Conservation (phyloP, 2,888 invertebrate genomes). For the Perizoma affinitatum region DNA sequence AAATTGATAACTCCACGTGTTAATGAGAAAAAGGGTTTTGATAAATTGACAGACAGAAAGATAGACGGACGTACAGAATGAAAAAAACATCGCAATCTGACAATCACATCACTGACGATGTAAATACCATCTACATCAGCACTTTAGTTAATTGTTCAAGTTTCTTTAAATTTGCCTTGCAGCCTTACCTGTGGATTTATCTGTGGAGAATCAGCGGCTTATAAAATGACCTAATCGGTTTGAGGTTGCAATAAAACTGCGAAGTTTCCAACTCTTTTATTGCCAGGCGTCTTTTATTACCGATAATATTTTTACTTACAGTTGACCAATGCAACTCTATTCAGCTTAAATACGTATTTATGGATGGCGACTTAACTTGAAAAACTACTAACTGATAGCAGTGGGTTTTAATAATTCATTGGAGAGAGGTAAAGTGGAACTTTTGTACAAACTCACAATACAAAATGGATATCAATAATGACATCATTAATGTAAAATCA, state of each 20-base stretch:
- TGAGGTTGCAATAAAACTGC: constrained; percentile 19
- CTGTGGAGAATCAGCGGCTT: constrained; percentile 27
- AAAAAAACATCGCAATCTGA: too few relatives aligned
- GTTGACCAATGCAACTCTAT: neutral
- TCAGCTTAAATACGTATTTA: too few relatives aligned
- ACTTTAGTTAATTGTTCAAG: neutral
- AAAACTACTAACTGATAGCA: too few relatives aligned
- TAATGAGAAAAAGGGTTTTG: too few relatives aligned
- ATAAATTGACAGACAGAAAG: too few relatives aligned
- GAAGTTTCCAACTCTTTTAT: constrained; percentile 14
- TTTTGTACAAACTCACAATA: neutral
- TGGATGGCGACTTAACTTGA: too few relatives aligned
- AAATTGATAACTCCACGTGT: too few relatives aligned
- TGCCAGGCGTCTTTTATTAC: constrained; percentile 1
- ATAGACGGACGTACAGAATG: too few relatives aligned
- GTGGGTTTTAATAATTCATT: too few relatives aligned
- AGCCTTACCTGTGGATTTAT: constrained; percentile 37
- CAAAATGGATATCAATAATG: neutral
- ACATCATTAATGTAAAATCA: neutral
- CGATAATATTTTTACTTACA: neutral
- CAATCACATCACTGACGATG: too few relatives aligned
- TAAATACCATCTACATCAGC: too few relatives aligned
- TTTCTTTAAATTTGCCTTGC: constrained; percentile 9
- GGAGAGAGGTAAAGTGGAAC: neutral
- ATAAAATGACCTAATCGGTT: constrained; percentile 18